Evolutionary conservation across 2,888 invertebrate species (phyloP), one percentile per base, ranked within the genome.

Genomic region (Pseudolycoriella hygida): DNA sequence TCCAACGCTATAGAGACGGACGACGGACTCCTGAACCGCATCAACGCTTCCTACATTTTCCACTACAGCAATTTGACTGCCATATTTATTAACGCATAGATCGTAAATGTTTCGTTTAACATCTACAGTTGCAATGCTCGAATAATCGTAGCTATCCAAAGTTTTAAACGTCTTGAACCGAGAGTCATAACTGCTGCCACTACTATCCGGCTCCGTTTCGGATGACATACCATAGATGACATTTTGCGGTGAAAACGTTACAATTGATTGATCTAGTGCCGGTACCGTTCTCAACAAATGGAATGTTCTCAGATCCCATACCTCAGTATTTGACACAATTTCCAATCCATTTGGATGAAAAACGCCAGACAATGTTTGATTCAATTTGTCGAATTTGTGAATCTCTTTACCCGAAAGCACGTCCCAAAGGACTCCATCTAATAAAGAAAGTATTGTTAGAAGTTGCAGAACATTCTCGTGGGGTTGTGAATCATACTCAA

Each of bases 341-440:
- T 96, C 94, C 49, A 90, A 69, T 1, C 93, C 93, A 60, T 89
- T 90, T 0, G 94, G 94, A 72, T 96, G 94, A 58, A 97, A 97
- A 5, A 92, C 84, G 1, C 96, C 97, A 58, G 89, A 94, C 46
- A 93, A 77, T 38, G 83, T 83, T 59, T 92, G 87, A 68, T 96
- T 97, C 31, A 98, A 72, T 64, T 97, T 97, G 67, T 98, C 98
- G 60, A 98, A 88, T 62, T 96, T 94, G 67, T 96, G 94, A 40
- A 98, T 83, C 53, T 87, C 80, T 56, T 82, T 85, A 17, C 84
- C 84, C 0, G 82, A 76, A 53, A 81, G 77, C 8, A 90, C 82
- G 61, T 97, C 96, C 83, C 92, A 97, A 1, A 97, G 67, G 0
- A 96, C 92, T 34, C 97, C 96, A 62, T 97, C 96, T 69, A 34